Percentiles rank a stretch among this genome's conserved stretches.
Evolutionary conservation across 2,113 vertebrate species (phyloP).

Genomic region (Heliornis fulica): DNA sequence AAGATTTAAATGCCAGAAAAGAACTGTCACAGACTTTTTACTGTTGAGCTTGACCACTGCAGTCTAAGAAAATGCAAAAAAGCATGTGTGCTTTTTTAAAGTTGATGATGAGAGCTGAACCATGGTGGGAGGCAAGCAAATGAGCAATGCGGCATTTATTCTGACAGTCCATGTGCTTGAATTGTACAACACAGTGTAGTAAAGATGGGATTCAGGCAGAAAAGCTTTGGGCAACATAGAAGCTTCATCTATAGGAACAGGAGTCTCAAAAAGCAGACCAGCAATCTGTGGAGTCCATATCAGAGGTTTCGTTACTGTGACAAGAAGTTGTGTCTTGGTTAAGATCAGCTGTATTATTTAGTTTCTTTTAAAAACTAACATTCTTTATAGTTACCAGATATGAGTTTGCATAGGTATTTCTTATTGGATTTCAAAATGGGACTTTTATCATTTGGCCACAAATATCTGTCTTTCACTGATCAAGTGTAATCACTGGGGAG

Average conservation of each 20-base stretch:
- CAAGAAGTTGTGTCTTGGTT: background rate
- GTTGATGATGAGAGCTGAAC: background rate
- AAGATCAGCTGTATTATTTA: background rate
- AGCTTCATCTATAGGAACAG: background rate
- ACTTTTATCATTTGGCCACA: background rate
- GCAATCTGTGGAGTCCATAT: background rate
- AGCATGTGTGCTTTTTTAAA: background rate
- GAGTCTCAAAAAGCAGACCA: background rate
- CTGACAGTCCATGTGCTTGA: background rate
- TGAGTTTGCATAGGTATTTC: background rate
- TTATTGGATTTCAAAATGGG: background rate
- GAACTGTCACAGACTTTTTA: background rate
- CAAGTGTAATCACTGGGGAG: background rate
- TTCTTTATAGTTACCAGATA: background rate
- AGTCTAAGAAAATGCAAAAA: background rate
- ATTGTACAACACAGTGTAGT: background rate
- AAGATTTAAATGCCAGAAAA: conserved; percentile 2
- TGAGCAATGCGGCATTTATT: background rate
- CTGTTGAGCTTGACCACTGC: conserved; percentile 8
- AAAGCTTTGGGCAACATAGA: background rate
- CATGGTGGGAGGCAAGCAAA: background rate
- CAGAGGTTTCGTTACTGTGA: background rate
- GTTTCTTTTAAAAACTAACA: background rate
- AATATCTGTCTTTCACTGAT: background rate
- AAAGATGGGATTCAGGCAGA: background rate